phyloP scores from a whole-genome alignment of 2,797 vertebrate genomes.

The Labeo calbasu region DNA sequence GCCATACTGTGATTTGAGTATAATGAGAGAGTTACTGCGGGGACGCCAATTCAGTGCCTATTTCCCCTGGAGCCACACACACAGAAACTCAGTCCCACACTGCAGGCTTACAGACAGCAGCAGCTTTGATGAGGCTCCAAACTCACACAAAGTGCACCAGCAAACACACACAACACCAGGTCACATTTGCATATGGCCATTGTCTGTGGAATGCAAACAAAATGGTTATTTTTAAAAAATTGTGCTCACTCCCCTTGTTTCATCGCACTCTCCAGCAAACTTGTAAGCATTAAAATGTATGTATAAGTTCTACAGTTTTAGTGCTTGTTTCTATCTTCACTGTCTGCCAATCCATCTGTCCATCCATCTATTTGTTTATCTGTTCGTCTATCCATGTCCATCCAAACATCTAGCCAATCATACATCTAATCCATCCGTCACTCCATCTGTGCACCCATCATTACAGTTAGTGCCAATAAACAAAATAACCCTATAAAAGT shows the following conservation, averaged over 20 bases:
- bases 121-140: constrained; percentile 32
- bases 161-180: background rate
- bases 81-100: constrained; percentile 8
- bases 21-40: constrained; percentile 31
- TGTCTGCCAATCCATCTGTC: background rate
- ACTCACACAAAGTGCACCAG: background rate
- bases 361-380: background rate
- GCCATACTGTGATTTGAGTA: constrained; percentile 12
- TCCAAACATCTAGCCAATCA: background rate
- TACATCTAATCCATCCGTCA: background rate
- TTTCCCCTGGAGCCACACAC: constrained; percentile 31
- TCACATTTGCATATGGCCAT: constrained; percentile 32
- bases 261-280: background rate
- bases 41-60: constrained; percentile 13
- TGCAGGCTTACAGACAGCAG: constrained; percentile 30
- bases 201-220: constrained; percentile 32
- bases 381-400: background rate
- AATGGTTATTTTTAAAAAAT: constrained; percentile 12
- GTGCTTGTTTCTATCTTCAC: background rate
- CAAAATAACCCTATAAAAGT: background rate
- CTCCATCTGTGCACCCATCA: background rate
- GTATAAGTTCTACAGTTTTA: background rate
- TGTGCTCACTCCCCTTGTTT: background rate
- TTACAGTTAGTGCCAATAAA: background rate
- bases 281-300: background rate